Conservation (phyloP, 2,113 vertebrate genomes). For the Chamaetylas fuelleborni region DNA sequence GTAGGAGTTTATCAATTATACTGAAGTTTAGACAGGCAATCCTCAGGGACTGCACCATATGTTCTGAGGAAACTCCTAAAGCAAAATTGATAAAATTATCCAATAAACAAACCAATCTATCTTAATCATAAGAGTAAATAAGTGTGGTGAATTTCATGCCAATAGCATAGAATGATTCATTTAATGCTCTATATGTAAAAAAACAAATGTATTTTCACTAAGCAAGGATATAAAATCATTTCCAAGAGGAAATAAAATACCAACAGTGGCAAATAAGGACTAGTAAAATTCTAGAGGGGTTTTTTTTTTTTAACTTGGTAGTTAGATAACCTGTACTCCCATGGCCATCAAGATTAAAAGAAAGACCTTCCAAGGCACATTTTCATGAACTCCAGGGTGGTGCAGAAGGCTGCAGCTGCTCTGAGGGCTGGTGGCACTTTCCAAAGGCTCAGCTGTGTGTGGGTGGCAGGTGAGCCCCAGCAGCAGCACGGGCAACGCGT, state of each 20-base stretch:
- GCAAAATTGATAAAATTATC: background rate
- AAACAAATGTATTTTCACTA: background rate
- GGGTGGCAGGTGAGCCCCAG: background rate
- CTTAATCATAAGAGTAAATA: background rate
- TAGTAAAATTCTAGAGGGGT: background rate
- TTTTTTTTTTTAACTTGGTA: background rate
- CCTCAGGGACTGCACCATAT: background rate
- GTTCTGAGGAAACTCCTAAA: background rate
- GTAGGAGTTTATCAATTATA: background rate
- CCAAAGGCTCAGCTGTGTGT: background rate
- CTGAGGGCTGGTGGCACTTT: accelerated
- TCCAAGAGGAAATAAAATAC: background rate
- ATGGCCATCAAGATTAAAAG: background rate
- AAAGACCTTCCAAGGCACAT: background rate
- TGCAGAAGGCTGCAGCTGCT: background rate
- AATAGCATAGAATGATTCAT: background rate
- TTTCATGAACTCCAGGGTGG: accelerated
- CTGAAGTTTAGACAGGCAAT: background rate
- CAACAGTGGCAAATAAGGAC: background rate
- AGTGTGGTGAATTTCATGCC: background rate
- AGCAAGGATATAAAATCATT: background rate
- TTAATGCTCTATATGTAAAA: background rate
- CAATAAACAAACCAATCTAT: background rate
- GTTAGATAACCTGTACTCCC: background rate
- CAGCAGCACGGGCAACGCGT: accelerated